Evolutionary conservation across 2,797 vertebrate species (phyloP).

Genomic region (Pampus argenteus): DNA sequence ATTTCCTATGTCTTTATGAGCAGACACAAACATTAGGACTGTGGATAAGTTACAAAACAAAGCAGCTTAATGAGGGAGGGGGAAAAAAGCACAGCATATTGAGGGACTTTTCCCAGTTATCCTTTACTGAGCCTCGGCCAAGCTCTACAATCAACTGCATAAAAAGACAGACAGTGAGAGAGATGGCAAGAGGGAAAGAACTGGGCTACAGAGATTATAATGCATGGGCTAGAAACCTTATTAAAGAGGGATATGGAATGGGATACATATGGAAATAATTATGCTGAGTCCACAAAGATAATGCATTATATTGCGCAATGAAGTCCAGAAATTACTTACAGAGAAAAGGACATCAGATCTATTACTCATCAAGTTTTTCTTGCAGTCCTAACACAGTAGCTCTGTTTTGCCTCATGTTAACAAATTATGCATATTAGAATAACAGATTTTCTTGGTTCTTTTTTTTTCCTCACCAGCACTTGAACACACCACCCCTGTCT

Average conservation of each 20-base stretch:
- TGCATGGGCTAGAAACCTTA: too few species aligned
- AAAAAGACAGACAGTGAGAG: constrained; percentile 33
- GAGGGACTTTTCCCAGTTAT: constrained; percentile 23
- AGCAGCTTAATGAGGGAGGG: constrained; percentile 38
- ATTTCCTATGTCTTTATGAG: constrained; percentile 13
- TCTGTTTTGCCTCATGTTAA: neutral
- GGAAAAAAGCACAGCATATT: constrained; percentile 11
- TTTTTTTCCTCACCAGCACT: constrained; percentile 1
- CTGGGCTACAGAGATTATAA: constrained; percentile 36
- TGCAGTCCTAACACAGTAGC: neutral
- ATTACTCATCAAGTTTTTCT: constrained; percentile 9
- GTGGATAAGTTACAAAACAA: constrained; percentile 56
- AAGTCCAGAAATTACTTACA: constrained; percentile 19
- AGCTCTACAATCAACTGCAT: constrained; percentile 52
- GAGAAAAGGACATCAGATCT: neutral
- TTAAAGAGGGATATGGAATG: constrained; percentile 10
- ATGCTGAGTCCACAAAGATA: constrained; percentile 9
- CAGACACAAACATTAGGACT: constrained; percentile 32
- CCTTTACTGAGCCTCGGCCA: constrained; percentile 29
- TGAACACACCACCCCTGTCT: constrained; percentile 1
- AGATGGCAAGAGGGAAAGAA: constrained; percentile 32
- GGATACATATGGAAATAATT: constrained; percentile 34
- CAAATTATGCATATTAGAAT: neutral
- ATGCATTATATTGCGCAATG: constrained; percentile 10
- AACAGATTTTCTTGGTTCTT: neutral